A percentile compares a stretch with the other conserved stretches of the same genome.
These are phyloP conservation scores for Liasis olivaceus DNA, from an alignment of 2,797 vertebrate genomes.

Conservation along the genomic window DNA sequence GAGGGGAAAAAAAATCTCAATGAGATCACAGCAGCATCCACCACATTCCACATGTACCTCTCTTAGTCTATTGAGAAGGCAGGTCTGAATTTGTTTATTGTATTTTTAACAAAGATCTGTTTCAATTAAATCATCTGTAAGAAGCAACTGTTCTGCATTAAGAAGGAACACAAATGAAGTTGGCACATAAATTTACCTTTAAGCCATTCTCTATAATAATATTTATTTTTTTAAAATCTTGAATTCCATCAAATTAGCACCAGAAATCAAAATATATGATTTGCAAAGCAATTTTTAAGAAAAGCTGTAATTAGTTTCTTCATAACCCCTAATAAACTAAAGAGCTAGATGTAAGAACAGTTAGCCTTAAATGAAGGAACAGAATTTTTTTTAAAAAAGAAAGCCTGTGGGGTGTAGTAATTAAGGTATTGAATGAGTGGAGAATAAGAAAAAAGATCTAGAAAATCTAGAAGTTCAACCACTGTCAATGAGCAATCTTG, in stretches of 20 bases:
- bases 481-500: not conserved
- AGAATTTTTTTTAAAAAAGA: not conserved
- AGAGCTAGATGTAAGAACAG: not conserved
- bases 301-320: not conserved
- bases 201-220: not conserved
- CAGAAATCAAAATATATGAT: slow-evolving; percentile 5
- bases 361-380: not conserved
- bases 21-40: no score
- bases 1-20: not conserved
- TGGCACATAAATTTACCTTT: slow-evolving; percentile 40
- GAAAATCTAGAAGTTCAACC: not conserved
- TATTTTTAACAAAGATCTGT: slow-evolving; percentile 54
- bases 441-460: not conserved
- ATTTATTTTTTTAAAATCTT: slow-evolving; percentile 41
- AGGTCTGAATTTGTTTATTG: slow-evolving; percentile 7
- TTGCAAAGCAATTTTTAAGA: not conserved
- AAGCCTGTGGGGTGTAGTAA: not conserved
- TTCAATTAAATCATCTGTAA: slow-evolving; percentile 37
- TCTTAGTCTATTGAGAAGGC: not conserved
- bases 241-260: slow-evolving; percentile 14
- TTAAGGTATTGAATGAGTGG: not conserved
- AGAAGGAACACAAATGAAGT: slow-evolving; percentile 27
- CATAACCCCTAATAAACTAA: not conserved
- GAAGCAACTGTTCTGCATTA: slow-evolving; percentile 42
- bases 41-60: not conserved